A percentile compares a stretch with the other conserved stretches of the same genome.
Conservation (phyloP, 2,888 invertebrate species). For the Theodoxus fluviatilis region DNA sequence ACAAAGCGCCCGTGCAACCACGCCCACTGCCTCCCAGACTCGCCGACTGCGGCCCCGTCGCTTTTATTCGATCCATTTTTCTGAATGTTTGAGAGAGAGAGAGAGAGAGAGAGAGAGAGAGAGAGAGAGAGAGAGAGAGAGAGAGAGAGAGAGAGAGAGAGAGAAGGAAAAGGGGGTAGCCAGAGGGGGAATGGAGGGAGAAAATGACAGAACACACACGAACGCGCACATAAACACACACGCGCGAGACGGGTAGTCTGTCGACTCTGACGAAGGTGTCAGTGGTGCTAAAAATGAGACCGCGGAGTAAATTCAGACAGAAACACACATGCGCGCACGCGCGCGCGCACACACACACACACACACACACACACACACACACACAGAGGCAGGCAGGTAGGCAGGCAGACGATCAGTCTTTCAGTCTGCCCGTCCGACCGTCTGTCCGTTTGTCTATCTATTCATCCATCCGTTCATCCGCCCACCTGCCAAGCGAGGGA, state of each 20-base stretch:
- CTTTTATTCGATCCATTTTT: neutral
- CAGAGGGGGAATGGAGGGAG: too few relatives aligned
- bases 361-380: constrained; percentile 12
- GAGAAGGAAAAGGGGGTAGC: neutral
- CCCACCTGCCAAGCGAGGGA: neutral
- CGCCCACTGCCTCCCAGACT: too few relatives aligned
- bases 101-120: constrained; percentile 7
- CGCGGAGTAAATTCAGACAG: neutral
- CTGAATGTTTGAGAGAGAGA: neutral
- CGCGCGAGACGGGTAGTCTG: neutral
- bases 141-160: neutral
- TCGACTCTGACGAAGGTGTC: neutral
- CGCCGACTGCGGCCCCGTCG: too few relatives aligned
- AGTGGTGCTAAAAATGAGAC: neutral
- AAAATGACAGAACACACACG: neutral
- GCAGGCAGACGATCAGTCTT: neutral
- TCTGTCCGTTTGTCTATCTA: constrained; percentile 1
- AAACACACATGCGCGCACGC: neutral
- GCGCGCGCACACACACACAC: constrained; percentile 14
- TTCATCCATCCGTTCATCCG: neutral
- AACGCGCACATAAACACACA: neutral
- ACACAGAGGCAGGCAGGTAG: neutral
- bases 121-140: constrained; percentile 8
- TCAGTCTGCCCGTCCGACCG: neutral
- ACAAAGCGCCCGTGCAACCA: too few relatives aligned